These are phyloP conservation scores for Pteruthius melanotis DNA, from an alignment of 2,113 vertebrate species.

Conservation along the genomic window DNA sequence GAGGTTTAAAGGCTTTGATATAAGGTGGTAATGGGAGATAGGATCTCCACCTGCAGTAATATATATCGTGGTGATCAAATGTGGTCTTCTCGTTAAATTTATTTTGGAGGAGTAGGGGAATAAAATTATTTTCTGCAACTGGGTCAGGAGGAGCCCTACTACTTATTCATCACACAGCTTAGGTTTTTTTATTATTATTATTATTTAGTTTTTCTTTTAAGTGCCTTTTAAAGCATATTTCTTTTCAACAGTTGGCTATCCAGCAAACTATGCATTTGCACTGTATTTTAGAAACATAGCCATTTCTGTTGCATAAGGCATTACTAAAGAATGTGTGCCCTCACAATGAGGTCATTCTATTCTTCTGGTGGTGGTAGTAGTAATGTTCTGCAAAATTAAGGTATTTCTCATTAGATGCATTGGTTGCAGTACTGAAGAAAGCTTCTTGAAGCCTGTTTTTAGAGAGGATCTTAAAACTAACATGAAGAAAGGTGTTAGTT, in stretches of 20 bases:
- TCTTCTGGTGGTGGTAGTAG: neutral
- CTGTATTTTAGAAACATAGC: neutral
- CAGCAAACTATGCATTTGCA: neutral
- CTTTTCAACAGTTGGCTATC: neutral
- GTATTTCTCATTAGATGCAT: neutral
- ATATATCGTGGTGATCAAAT: neutral
- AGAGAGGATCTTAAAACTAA: neutral
- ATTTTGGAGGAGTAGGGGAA: neutral
- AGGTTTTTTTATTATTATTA: neutral
- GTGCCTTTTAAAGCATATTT: neutral
- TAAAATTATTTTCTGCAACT: neutral
- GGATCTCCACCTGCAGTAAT: neutral
- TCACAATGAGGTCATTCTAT: neutral
- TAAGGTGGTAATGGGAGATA: neutral
- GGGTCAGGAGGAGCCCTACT: neutral
- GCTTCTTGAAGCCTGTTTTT: neutral
- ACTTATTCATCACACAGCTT: neutral
- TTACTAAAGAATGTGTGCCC: neutral
- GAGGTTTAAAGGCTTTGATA: neutral
- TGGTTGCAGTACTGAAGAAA: neutral
- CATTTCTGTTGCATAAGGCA: neutral
- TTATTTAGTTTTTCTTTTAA: neutral
- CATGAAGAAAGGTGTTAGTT: neutral
- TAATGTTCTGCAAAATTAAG: neutral
- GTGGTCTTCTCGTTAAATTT: neutral